Percentiles rank a stretch among this genome's conserved stretches.
Evolutionary conservation across 2,888 invertebrate genomes (phyloP).

Genomic region (Mimas tiliae): DNA sequence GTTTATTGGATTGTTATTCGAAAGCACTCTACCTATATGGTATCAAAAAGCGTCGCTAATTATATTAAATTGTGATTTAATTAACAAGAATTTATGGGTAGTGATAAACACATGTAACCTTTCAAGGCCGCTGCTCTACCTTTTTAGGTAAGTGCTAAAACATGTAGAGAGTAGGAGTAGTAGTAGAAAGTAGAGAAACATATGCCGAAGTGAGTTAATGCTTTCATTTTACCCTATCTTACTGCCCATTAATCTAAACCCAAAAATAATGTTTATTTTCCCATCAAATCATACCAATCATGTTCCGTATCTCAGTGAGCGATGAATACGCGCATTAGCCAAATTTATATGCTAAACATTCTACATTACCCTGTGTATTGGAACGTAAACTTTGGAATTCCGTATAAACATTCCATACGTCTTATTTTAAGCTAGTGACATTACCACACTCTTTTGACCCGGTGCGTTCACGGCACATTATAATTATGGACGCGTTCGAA

Average conservation of each 20-base stretch:
- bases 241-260: conserved; percentile 4
- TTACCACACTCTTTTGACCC: conserved; percentile 61
- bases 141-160: not conserved
- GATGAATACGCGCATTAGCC: conserved; percentile 15
- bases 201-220: not conserved
- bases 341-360: conserved; percentile 20
- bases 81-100: not conserved
- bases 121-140: not conserved
- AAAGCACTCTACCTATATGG: too few species aligned
- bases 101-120: not conserved
- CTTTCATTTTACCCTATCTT: not conserved
- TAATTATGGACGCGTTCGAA: conserved; percentile 54
- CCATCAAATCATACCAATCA: conserved; percentile 4
- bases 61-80: too few species aligned
- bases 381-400: conserved; percentile 63
- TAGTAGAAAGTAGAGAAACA: not conserved
- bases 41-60: too few species aligned
- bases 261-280: conserved; percentile 13
- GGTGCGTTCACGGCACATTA: conserved; percentile 60
- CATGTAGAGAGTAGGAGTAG: not conserved
- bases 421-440: conserved; percentile 64
- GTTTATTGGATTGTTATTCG: not conserved
- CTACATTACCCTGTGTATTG: conserved; percentile 23
- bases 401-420: conserved; percentile 62
- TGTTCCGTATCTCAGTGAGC: conserved; percentile 17